Conservation (phyloP, 2,888 invertebrate species). For the Macrostomum cliftonense region DNA sequence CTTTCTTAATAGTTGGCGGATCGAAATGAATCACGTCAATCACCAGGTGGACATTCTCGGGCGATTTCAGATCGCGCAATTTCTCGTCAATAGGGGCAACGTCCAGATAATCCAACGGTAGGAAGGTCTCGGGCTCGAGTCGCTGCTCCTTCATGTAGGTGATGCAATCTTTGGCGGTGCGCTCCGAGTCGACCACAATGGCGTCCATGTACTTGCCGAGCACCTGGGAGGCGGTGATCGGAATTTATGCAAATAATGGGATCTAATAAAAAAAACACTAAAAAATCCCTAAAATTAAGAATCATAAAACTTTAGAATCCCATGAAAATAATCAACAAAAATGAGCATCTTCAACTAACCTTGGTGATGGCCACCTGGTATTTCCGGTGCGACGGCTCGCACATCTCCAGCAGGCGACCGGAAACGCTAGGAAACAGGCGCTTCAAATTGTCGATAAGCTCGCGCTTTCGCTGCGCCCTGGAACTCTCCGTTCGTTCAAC, state of each 20-base stretch:
- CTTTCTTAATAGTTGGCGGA: slow-evolving; percentile 76
- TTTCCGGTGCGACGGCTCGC: slow-evolving; percentile 90
- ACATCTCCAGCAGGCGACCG: slow-evolving; percentile 95
- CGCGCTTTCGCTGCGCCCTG: slow-evolving; percentile 76
- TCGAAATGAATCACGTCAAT: slow-evolving; percentile 92
- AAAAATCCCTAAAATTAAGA: too few species aligned
- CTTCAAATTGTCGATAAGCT: slow-evolving; percentile 90
- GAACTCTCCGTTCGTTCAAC: slow-evolving; percentile 95
- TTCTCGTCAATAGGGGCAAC: slow-evolving; percentile 81
- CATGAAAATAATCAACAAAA: background rate
- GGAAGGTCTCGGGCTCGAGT: slow-evolving; percentile 89
- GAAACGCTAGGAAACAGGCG: slow-evolving; percentile 86
- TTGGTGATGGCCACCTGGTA: slow-evolving; percentile 95
- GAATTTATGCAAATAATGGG: too few species aligned
- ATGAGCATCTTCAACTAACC: slow-evolving; percentile 29
- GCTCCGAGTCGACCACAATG: slow-evolving; percentile 92
- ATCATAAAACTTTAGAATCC: too few species aligned
- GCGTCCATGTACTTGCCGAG: slow-evolving; percentile 98
- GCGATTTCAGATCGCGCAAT: slow-evolving; percentile 48
- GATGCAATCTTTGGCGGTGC: slow-evolving; percentile 83
- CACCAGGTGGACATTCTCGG: slow-evolving; percentile 77
- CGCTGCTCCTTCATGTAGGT: slow-evolving; percentile 89
- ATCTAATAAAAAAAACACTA: too few species aligned
- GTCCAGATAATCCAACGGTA: slow-evolving; percentile 82
- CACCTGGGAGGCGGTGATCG: slow-evolving; percentile 31